Percentiles rank a stretch among this genome's conserved stretches.
phyloP scores from a whole-genome alignment of 2,797 vertebrate species.

The Sebastiscus tertius region DNA sequence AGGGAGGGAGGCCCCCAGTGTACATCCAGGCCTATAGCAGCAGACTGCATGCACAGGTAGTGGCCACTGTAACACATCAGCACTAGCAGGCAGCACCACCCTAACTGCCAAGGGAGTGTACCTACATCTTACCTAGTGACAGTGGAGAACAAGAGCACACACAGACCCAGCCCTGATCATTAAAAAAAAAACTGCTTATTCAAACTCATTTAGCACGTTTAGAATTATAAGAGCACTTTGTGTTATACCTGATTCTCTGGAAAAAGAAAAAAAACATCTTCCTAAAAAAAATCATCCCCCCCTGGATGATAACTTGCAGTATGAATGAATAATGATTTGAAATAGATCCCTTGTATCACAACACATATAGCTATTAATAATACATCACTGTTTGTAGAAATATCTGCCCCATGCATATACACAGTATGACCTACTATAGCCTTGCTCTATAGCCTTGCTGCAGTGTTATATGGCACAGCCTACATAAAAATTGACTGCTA shows the following conservation, averaged over 20 bases:
- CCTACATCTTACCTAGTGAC: constrained; percentile 79
- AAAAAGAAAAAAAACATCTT: constrained; percentile 1
- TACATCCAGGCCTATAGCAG: constrained; percentile 48
- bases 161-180: constrained; percentile 34
- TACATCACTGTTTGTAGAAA: constrained; percentile 51
- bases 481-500: constrained; percentile 63
- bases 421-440: constrained; percentile 65
- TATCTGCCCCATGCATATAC: constrained; percentile 36
- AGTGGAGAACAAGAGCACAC: constrained; percentile 56
- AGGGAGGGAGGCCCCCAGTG: constrained; percentile 34
- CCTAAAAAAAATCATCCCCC: constrained; percentile 7
- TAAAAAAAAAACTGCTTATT: constrained; percentile 25
- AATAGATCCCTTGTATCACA: constrained; percentile 67
- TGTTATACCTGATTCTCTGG: constrained; percentile 7
- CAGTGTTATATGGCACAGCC: constrained; percentile 68
- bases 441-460: constrained; percentile 51
- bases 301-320: constrained; percentile 36
- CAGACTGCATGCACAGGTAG: constrained; percentile 75
- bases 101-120: constrained; percentile 74
- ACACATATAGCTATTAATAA: constrained; percentile 71
- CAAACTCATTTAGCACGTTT: constrained; percentile 47
- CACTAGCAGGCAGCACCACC: constrained; percentile 74
- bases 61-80: constrained; percentile 78
- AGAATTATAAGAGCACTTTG: constrained; percentile 32
- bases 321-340: constrained; percentile 73